Base-by-base conservation (phyloP, 2,888 invertebrate genomes). In the Disparrhopalites patrizii region DNA sequence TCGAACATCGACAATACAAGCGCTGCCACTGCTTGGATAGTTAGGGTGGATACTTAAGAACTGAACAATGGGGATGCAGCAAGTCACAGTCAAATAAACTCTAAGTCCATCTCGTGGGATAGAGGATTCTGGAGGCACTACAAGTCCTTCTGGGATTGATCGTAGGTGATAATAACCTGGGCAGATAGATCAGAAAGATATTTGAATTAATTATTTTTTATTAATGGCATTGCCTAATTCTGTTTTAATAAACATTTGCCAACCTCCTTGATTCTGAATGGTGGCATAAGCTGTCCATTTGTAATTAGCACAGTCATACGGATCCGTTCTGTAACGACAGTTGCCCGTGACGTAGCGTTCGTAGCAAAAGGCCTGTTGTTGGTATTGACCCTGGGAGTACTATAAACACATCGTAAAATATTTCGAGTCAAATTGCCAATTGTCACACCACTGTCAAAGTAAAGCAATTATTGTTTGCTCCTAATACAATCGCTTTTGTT, bases 231-330 rank as follows among this genome's bases (percentile, higher is more conserved):
- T n/a, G n/a, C n/a, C n/a, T n/a, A n/a, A n/a, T n/a, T n/a, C n/a
- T n/a, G n/a, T n/a, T n/a, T n/a, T n/a, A n/a, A n/a, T n/a, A n/a
- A n/a, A n/a, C n/a, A n/a, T n/a, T n/a, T n/a, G n/a, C 31, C 51
- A 38, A 70, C 69, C 62, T 52, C 70, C 69, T 38, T 38, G n/a
- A 36, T 67, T 74, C 13, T 71, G 62, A 43, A 75, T 67, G 1
- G 73, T 75, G 31, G 75, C 73, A 50, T 74, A 72, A 4, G 73
- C 75, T 0, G 73, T 75, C 75, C 75, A 75, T 25, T 75, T 72
- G 31, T 71, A 70, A 1, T 67, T 67, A 50, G 71, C 72, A 33
- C 75, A 75, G 18, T 73, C 70, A 5, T 68, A 68, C 0, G 75
- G 75, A 52, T 72, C 66, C 3, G 68, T 67, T 27, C 75, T 67